Evolutionary conservation across 2,113 vertebrate species (phyloP).

Genomic region (Erythrolamprus reginae): DNA sequence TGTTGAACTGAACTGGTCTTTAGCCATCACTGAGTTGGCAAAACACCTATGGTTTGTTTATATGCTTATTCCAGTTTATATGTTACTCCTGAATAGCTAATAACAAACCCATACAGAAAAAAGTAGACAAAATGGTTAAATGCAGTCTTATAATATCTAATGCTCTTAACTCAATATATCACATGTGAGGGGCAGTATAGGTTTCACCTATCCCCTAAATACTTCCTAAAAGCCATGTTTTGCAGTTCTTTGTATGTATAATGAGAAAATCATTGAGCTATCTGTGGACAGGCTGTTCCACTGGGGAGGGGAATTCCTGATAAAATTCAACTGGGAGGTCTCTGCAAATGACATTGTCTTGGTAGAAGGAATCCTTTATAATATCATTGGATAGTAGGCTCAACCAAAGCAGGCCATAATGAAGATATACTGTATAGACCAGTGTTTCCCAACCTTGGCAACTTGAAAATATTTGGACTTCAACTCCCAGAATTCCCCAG

Average conservation of each 20-base stretch:
- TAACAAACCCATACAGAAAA: not conserved
- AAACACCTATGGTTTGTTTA: not conserved
- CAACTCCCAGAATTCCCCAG: no score
- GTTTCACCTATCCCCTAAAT: not conserved
- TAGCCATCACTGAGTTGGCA: not conserved
- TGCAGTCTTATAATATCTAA: not conserved
- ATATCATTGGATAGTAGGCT: not conserved
- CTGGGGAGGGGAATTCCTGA: not conserved
- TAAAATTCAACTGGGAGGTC: not conserved
- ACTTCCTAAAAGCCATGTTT: not conserved
- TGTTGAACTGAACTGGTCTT: not conserved
- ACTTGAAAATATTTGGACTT: no score
- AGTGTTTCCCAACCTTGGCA: no score
- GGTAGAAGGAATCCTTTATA: not conserved
- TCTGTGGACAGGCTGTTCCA: not conserved
- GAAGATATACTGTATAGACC: not conserved
- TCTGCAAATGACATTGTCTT: not conserved
- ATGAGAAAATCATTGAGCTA: not conserved
- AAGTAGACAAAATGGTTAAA: not conserved
- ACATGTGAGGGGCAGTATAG: not conserved
- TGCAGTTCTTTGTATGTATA: not conserved
- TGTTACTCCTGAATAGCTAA: not conserved
- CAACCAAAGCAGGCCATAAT: not conserved
- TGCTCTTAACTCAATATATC: not conserved
- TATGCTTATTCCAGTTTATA: not conserved